Conservation (phyloP, 2,113 vertebrate species). For the Phoenicopterus ruber region DNA sequence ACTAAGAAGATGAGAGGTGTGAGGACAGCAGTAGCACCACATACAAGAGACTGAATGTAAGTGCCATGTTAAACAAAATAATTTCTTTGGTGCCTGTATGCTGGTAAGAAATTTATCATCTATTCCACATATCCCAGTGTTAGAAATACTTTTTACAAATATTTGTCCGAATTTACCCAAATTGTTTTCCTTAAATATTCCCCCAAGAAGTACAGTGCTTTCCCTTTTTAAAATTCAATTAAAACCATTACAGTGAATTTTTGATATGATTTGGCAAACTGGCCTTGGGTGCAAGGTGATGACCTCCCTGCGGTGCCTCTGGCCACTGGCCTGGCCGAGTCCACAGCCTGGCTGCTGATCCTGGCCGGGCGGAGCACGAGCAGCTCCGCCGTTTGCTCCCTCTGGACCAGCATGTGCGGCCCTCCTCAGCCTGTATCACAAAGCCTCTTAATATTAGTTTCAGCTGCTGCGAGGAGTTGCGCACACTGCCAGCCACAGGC, state of each 20-base stretch:
- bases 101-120: not conserved
- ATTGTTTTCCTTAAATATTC: not conserved
- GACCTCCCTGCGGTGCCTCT: no score
- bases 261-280: not conserved
- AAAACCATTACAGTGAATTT: not conserved
- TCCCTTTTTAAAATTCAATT: not conserved
- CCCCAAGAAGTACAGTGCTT: not conserved
- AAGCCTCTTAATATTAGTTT: not conserved
- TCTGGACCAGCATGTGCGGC: not conserved
- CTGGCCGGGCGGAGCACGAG: not conserved
- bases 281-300: not conserved
- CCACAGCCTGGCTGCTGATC: not conserved
- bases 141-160: not conserved
- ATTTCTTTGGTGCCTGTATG: not conserved
- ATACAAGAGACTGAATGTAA: not conserved
- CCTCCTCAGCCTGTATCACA: not conserved
- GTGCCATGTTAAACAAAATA: not conserved
- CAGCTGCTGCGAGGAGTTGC: not conserved
- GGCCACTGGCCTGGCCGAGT: not conserved
- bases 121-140: not conserved
- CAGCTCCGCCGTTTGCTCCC: rapidly evolving
- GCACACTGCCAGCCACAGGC: not conserved
- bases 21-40: not conserved
- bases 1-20: not conserved
- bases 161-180: not conserved